Base-by-base conservation (phyloP, 2,113 vertebrate genomes). In the Cinclus mexicanus region DNA sequence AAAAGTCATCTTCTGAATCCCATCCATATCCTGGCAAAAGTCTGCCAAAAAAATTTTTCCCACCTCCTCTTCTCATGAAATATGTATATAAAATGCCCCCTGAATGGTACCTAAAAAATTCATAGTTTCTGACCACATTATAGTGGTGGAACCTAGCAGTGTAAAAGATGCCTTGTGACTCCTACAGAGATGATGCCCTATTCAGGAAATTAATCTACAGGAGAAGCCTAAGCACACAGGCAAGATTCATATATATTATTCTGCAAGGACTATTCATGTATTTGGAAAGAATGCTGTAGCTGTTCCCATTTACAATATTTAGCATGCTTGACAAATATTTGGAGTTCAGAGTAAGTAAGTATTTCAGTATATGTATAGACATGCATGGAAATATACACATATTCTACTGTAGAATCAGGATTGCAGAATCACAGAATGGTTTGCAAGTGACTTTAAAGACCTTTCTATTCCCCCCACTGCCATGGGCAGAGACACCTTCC, bases 1-100 rank as follows among this genome's bases (percentile, higher is more conserved):
- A 97, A 96, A 96, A 96, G 86, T 63, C 83, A 91, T 96, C 93
- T 91, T 94, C 93, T 96, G 93, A 95, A 90, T 80, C 93, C 35
- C 50, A 81, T 94, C 85, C 78, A 95, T 95, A 95, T 92, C 77
- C 89, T 69, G 89, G 79, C 69, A 92, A 93, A 31, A 63, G 89
- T 88, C 76, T 96, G 93, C 95, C 96, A 97, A 97, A 96, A 96
- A 91, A 74, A 83, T 91, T 87, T 91, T 79, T 81, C 42, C 82
- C 90, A 91, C 82, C 84, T 53, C 71, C 83, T 91, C 59, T 49
- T 82, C 94, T 94, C 91, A 93, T 96, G 93, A 96, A 97, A 95
- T 84, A 93, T 86, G 92, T 65, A 96, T 94, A 83, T 81, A 92
- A 97, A 96, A 93, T 95, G 57, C 55, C 91, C 89, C 83, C 76